Base-by-base conservation (phyloP, 2,797 vertebrate species). In the Morelia viridis region DNA sequence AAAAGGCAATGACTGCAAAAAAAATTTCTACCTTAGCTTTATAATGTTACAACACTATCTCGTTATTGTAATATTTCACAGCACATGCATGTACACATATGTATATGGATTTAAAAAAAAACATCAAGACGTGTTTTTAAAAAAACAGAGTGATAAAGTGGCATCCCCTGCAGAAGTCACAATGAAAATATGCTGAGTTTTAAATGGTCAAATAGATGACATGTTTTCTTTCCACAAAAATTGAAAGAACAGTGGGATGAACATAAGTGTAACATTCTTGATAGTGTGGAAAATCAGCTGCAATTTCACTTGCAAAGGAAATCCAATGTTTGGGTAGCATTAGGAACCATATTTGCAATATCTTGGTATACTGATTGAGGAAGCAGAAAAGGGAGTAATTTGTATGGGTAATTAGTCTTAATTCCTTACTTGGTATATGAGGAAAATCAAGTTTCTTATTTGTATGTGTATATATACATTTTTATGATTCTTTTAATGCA, bases 381-480 rank as follows among this genome's bases (percentile, higher is more conserved):
- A 68, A 91, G 19, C 3, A 5, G 41, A 61, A 53, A 80, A 46
- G 89, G 92, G 31, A 46, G 71, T 91, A 60, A 95, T 83, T 9
- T 58, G 80, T 6, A 3, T 26, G 68, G 12, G 24, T 35, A 87
- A 53, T 61, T 53, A 90, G 26, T 26, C 76, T 92, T n/a, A 1
- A 88, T 28, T 95, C 90, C 88, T 94, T 89, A 87, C 35, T 61
- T n/a, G 0, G 12, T 28, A 31, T 31, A 31, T 88, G 61, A 86
- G 85, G 50, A 60, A 17, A 88, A 41, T 64, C 71, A 60, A 92
- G 10, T 64, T 87, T 65, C 50, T 92, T 50, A 65, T 53, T 89
- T 46, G 87, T 31, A 84, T 19, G 57, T 89, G 89, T 87, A 19
- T 1, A 92, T 31, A 22, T 22, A 22, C 5, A 60, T 84, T 41